phyloP scores from a whole-genome alignment of 1,140 invertebrate species.

The Aphidius ervi region DNA sequence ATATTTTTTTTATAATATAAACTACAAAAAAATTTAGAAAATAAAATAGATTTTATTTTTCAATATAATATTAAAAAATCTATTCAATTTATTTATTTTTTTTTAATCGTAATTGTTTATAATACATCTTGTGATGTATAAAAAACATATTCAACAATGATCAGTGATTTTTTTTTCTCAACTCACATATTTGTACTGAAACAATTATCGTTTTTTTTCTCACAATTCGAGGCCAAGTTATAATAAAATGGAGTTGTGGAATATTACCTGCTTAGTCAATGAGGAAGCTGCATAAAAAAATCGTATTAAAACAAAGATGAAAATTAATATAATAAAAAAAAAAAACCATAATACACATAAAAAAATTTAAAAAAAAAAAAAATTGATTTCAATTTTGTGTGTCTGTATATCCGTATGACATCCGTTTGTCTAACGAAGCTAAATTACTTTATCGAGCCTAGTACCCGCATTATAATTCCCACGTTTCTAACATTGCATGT shows the following conservation, averaged over 20 bases:
- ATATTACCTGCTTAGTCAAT: constrained; percentile 12
- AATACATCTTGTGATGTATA: not conserved
- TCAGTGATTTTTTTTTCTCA: constrained; percentile 13
- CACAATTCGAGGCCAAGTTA: constrained; percentile 19
- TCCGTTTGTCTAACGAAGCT: constrained; percentile 13
- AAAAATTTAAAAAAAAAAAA: too few species aligned
- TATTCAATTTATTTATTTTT: too few species aligned
- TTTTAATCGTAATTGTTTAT: too few species aligned
- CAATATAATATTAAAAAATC: too few species aligned
- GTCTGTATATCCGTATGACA: not conserved
- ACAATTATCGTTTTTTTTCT: constrained; percentile 13
- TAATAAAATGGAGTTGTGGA: not conserved
- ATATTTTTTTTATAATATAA: too few species aligned
- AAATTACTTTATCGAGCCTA: not conserved
- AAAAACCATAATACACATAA: not conserved
- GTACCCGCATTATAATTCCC: constrained; percentile 15
- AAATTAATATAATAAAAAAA: not conserved
- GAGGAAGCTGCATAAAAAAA: constrained; percentile 13
- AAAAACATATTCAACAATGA: constrained; percentile 13
- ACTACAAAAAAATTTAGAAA: too few species aligned
- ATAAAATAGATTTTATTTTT: too few species aligned
- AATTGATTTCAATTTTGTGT: too few species aligned
- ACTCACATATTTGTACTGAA: not conserved
- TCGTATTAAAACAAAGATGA: too few species aligned
- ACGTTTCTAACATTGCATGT: constrained; percentile 11